Evolutionary conservation across 2,888 invertebrate genomes (phyloP), one percentile per base, ranked within the genome.

Genomic region (Spilarctia lutea): DNA sequence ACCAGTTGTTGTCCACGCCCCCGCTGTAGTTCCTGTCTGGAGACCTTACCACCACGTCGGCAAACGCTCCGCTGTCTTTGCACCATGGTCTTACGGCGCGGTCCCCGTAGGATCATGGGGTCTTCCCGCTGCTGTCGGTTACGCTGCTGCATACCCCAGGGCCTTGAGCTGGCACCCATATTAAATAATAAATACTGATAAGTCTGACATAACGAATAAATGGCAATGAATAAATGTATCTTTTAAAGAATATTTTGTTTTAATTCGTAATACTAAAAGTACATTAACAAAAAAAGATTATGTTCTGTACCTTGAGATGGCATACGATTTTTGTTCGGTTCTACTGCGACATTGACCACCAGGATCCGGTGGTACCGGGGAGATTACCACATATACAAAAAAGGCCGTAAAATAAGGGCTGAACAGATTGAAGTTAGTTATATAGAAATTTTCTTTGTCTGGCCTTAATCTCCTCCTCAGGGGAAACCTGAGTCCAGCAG

Each of bases 141-240:
- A 82, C 85, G 86, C 91, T 72, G 78, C 88, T 18, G 85, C 90
- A 13, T 89, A 88, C 77, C 92, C 92, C 65, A 93, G 79, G 77
- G 92, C 93, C 75, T 88, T 89, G 79, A 89, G 94, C 81, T 91
- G 93, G 71, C 92, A 93, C 86, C 93, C 93, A 39, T 94, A 91
- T 85, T 74, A 67, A 67, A 79, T 10, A 63, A 24, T 10, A 39
- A 8, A n/a, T 4, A 65, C 42, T 65, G 24, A 18, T 56, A 33
- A 20, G 16, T 30, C n/a, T 56, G 52, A 56, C 6, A 0, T n/a
- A n/a, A 56, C 10, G 10, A n/a, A 11, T 3, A 8, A 56, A 56
- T 56, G 52, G 52, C 52, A n/a, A n/a, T n/a, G 24, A 56, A 56
- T 68, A 33, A 52, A 52, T 27, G 13, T 45, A 20, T 68, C 30